phyloP scores from a whole-genome alignment of 53 echinoderm and acorn worm genomes.

The Astropecten irregularis region DNA sequence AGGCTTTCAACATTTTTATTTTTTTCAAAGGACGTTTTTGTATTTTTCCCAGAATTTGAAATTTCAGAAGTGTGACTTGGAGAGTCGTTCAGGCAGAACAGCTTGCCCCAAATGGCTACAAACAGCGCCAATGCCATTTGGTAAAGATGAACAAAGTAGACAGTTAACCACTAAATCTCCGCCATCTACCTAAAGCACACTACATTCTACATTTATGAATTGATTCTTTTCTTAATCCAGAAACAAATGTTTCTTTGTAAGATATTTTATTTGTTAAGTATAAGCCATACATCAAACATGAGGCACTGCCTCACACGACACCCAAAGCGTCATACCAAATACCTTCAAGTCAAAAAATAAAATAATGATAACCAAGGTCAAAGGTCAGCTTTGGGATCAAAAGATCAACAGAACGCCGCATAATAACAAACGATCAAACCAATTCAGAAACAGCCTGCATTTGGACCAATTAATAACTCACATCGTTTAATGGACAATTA shows the following conservation, averaged over 20 bases:
- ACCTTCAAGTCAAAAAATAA: not conserved
- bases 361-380: too few relatives aligned
- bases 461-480: too few relatives aligned
- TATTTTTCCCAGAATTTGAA: too few relatives aligned
- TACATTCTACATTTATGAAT: not conserved
- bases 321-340: constrained; percentile 27
- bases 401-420: not conserved
- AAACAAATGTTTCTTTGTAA: not conserved
- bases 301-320: not conserved
- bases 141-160: not conserved
- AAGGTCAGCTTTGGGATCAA: constrained; percentile 28
- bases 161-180: not conserved
- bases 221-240: not conserved
- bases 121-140: too few relatives aligned
- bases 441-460: not conserved
- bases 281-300: too few relatives aligned
- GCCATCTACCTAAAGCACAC: not conserved
- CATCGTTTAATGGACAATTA: too few relatives aligned
- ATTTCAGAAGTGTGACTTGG: too few relatives aligned
- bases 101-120: too few relatives aligned
- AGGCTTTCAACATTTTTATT: too few relatives aligned
- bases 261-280: not conserved
- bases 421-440: not conserved
- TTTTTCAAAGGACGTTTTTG: too few relatives aligned
- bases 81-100: too few relatives aligned